A percentile compares a stretch with the other conserved stretches of the same genome.
Conservation (phyloP, 2,113 vertebrate species). For the Ifrita kowaldi region DNA sequence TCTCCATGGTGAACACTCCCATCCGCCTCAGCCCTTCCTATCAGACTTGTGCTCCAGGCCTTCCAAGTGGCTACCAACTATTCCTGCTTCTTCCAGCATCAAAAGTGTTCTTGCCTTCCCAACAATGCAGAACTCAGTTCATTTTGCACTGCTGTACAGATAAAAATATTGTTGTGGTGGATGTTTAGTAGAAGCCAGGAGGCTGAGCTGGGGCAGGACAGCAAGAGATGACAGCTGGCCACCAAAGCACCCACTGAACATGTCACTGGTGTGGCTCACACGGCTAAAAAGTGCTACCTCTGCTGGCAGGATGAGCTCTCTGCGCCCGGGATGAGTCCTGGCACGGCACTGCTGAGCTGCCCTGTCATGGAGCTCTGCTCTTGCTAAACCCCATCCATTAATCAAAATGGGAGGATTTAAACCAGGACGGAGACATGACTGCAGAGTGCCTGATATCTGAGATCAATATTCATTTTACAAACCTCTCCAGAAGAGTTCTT, state of each 20-base stretch:
- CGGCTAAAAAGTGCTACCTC: accelerated
- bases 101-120: background rate
- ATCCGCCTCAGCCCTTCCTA: background rate
- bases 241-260: accelerated
- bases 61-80: background rate
- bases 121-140: background rate
- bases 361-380: background rate
- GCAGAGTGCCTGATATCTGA: background rate
- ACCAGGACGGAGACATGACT: constrained; percentile 39
- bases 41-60: background rate
- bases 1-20: background rate
- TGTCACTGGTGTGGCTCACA: background rate
- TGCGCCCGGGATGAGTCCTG: background rate
- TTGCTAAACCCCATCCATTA: constrained; percentile 10
- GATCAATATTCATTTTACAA: constrained; percentile 61
- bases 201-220: background rate
- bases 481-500: constrained; percentile 46
- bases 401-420: constrained; percentile 7
- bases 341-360: background rate
- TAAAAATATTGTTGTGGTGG: background rate
- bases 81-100: background rate
- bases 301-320: background rate
- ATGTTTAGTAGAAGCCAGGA: background rate
- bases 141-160: background rate
- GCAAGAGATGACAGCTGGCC: background rate